These are phyloP conservation scores for Scaptomyza pallida DNA, from an alignment of 1,140 invertebrate genomes.

Conservation along the genomic window DNA sequence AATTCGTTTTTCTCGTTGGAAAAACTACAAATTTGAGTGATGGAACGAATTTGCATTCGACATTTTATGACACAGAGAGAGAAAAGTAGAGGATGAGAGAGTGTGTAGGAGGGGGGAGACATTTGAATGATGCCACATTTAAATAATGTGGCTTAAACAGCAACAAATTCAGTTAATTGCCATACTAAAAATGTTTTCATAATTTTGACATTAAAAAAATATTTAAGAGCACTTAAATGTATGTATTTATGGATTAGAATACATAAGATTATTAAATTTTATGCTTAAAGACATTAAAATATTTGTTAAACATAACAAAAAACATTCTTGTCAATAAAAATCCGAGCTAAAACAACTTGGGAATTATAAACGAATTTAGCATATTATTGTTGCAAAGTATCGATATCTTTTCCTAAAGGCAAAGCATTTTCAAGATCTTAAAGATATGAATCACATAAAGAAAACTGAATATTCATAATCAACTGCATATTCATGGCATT, in stretches of 20 bases:
- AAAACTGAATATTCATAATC: not conserved
- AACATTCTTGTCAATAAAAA: too few species aligned
- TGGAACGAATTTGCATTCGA: constrained; percentile 78
- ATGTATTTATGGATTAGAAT: too few species aligned
- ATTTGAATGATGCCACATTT: constrained; percentile 12
- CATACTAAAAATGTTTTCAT: constrained; percentile 21
- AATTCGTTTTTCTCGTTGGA: constrained; percentile 31
- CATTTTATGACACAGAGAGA: constrained; percentile 28
- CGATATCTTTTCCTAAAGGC: too few species aligned
- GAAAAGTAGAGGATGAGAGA: not conserved
- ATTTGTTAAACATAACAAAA: too few species aligned
- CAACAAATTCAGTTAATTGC: constrained; percentile 31
- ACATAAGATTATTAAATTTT: too few species aligned
- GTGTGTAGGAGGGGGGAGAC: not conserved
- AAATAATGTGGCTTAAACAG: not conserved
- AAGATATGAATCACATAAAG: not conserved
- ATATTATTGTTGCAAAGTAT: too few species aligned
- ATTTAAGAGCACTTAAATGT: too few species aligned
- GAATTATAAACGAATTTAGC: too few species aligned
- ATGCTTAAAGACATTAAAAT: too few species aligned
- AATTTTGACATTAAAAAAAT: constrained; percentile 23
- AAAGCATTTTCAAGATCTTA: not conserved
- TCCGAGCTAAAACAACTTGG: too few species aligned
- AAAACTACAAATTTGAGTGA: constrained; percentile 65
- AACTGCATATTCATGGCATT: not conserved